Evolutionary conservation across 2,888 invertebrate species (phyloP), one percentile per base, ranked within the genome.

Genomic region (Beris chalybata): DNA sequence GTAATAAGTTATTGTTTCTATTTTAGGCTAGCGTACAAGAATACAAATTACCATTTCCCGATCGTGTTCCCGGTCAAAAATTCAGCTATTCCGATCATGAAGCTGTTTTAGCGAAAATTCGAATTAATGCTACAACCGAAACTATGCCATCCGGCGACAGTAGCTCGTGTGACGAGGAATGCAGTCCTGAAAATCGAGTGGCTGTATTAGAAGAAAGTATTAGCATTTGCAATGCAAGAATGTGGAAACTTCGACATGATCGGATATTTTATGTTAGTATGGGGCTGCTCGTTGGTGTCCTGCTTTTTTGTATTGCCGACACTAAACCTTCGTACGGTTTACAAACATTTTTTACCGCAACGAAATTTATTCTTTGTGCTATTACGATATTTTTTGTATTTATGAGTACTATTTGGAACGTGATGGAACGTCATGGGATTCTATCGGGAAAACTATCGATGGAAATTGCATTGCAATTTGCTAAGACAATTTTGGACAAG

Each of bases 41-140:
- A 70, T 91, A 89, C 75, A 82, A 83, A 9, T 85, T 90, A 70
- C 92, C 94, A 0, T 83, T 93, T 70, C 87, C 90, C 71, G 83
- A 87, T 63, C 83, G 89, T 73, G 88, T 95, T 45, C 91, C 93
- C 0, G 86, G 85, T 29, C 81, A 85, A 70, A 76, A 82, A 63
- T 91, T 89, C 74, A 93, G 93, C 73, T 95, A 89, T 79, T 95
- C 95, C 0, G 95, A 96, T 78, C 95, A 95, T 78, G 95, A 95
- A 80, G 95, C 93, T 12, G 88, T 95, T 6, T 80, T 85, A 68
- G 85, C 90, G 6, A 85, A 82, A 71, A 65, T 86, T 7, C 72
- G 72, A 38, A 69, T 74, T 9, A n/a, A 12, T 22, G 54, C 56
- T 6, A 53, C 22, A 53, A 11, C 7, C 9, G 38, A 38, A 38